A percentile compares a stretch with the other conserved stretches of the same genome.
phyloP scores from a whole-genome alignment of 2,113 vertebrate species.

The Haemorhous mexicanus region DNA sequence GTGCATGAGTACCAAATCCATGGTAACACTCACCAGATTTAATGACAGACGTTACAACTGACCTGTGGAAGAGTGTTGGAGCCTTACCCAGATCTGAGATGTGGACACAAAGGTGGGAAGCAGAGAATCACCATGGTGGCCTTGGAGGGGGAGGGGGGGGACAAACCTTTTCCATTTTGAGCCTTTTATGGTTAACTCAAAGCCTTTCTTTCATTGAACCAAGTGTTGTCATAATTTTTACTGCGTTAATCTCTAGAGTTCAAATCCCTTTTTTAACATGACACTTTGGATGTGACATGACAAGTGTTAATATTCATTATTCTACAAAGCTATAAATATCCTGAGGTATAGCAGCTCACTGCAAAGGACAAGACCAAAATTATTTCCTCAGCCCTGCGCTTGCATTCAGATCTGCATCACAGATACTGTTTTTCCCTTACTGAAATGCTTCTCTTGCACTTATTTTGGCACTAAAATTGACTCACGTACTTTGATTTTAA shows the following conservation, averaged over 20 bases:
- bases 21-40: not conserved
- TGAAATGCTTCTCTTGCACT: conserved; percentile 38
- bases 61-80: not conserved
- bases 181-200: conserved; percentile 9
- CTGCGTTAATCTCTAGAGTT: conserved; percentile 53
- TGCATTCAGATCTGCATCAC: not conserved
- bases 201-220: conserved; percentile 28
- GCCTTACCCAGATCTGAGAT: not conserved
- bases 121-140: not conserved
- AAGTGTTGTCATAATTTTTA: conserved; percentile 39
- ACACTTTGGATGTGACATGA: conserved; percentile 49
- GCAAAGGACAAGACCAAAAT: conserved; percentile 31
- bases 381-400: conserved; percentile 16
- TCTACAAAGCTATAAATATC: conserved; percentile 51
- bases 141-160: not conserved
- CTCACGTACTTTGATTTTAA: not conserved
- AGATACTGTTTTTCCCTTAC: not conserved
- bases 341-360: conserved; percentile 13
- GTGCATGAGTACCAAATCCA: not conserved
- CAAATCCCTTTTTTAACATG: conserved; percentile 52
- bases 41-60: not conserved
- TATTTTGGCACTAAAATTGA: conserved; percentile 23
- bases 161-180: not conserved
- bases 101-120: not conserved
- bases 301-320: conserved; percentile 67